Evolutionary conservation across 2,113 vertebrate genomes (phyloP).

Genomic region (Colius striatus): DNA sequence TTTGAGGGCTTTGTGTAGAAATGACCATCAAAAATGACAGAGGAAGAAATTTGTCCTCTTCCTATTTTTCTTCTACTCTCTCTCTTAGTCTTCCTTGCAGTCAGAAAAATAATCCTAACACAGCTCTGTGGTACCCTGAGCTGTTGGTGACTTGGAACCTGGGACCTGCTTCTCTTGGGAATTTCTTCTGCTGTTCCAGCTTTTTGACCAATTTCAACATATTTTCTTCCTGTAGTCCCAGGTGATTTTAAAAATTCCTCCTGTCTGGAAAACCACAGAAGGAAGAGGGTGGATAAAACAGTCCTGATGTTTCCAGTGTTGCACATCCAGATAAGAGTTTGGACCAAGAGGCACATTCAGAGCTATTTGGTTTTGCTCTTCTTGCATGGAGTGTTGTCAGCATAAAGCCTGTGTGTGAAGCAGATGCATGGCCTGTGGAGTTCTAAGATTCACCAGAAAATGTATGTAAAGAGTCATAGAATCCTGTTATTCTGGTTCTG

Average conservation of each 20-base stretch:
- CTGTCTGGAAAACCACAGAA: background rate
- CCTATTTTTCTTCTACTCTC: background rate
- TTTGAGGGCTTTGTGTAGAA: background rate
- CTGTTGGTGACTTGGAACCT: background rate
- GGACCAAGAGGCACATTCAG: background rate
- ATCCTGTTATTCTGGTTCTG: background rate
- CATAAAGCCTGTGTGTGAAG: background rate
- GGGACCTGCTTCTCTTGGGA: background rate
- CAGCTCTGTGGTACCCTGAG: background rate
- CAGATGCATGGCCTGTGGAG: accelerated
- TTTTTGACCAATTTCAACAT: background rate
- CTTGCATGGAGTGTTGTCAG: background rate
- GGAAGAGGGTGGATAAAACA: background rate
- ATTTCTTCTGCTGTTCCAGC: background rate
- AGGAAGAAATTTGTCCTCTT: background rate
- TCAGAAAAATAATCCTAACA: background rate
- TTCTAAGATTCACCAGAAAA: background rate
- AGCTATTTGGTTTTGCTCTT: background rate
- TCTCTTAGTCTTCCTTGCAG: background rate
- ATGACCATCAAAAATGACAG: background rate
- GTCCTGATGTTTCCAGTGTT: background rate
- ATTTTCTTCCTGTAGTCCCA: background rate
- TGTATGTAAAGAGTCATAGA: background rate
- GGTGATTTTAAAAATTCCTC: background rate
- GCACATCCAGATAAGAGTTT: background rate